Evolutionary conservation across 1,140 invertebrate genomes (phyloP).

Genomic region (Drosophila littoralis): DNA sequence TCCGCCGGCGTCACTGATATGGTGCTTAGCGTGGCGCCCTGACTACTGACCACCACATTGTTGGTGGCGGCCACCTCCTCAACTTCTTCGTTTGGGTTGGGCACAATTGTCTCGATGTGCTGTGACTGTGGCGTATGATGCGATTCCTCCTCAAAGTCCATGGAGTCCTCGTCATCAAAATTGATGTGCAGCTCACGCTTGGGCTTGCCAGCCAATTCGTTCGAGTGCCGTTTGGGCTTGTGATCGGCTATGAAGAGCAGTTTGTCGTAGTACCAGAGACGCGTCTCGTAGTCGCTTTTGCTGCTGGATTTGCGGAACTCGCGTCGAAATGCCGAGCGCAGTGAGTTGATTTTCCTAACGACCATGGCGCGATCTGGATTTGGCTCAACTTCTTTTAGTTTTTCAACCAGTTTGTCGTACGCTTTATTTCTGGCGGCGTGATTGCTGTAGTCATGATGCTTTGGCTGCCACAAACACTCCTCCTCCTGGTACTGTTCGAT

Average conservation of each 20-base stretch:
- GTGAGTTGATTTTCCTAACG: slow-evolving; percentile 78
- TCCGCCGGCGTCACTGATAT: slow-evolving; percentile 72
- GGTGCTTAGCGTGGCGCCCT: slow-evolving; percentile 66
- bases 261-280: slow-evolving; percentile 82
- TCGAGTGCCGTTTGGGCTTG: slow-evolving; percentile 66
- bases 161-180: slow-evolving; percentile 75
- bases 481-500: slow-evolving; percentile 83
- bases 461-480: slow-evolving; percentile 83
- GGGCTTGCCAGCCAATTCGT: slow-evolving; percentile 55
- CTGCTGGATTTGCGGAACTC: slow-evolving; percentile 71
- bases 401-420: slow-evolving; percentile 79
- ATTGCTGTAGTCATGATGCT: slow-evolving; percentile 83
- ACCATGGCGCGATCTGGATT: slow-evolving; percentile 82
- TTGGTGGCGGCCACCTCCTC: slow-evolving; percentile 36
- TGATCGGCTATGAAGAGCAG: slow-evolving; percentile 81
- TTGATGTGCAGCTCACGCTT: slow-evolving; percentile 68
- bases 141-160: slow-evolving; percentile 77
- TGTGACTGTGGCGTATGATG: slow-evolving; percentile 63
- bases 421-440: slow-evolving; percentile 74
- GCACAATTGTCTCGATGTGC: slow-evolving; percentile 60
- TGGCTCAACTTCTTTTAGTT: slow-evolving; percentile 80
- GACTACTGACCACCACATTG: slow-evolving; percentile 67
- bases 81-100: slow-evolving; percentile 50
- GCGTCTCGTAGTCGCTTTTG: slow-evolving; percentile 78
- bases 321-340: slow-evolving; percentile 76